Evolutionary conservation across 2,888 invertebrate genomes (phyloP), one percentile per base, ranked within the genome.

Genomic region (Lepetodrilus schrolli): DNA sequence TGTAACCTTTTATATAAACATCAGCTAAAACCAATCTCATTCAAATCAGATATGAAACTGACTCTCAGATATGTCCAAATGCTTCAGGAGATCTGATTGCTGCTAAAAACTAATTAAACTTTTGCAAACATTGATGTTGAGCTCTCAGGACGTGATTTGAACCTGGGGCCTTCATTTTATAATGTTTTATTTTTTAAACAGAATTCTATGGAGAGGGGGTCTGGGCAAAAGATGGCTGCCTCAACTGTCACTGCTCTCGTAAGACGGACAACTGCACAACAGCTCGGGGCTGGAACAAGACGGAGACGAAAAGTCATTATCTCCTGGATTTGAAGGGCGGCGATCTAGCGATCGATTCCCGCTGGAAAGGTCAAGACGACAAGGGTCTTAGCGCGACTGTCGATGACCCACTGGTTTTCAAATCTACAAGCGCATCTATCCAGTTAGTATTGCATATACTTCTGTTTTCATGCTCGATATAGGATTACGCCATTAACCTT

Each of bases 171-270:
- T 48, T 47, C 17, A 1, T 48, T 4, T 48, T 1, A 48, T 48
- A 5, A n/a, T 30, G 38, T 1, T 49, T 26, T 72, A 26, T 47
- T 36, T 49, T 69, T 4, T 4, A 13, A 30, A 1, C 69, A 79
- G 86, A 82, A 7, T 84, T 71, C 65, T 86, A 73, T 74, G 86
- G 83, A 0, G 75, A 84, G 10, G 84, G 84, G 3, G 65, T 72
- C 17, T 85, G 84, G 83, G 68, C 73, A 7, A 21, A 66, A 0
- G 80, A 80, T 1, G 85, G 84, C 20, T 86, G 86, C 65, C 69
- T 85, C 20, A 73, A 65, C 8, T 86, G 86, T 66, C 76, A 78
- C 72, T 86, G 86, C 68, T 84, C 81, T 50, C 83, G 82, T 17
- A 80, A 83, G 65, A 74, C 83, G 38, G 69, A 49, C 34, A 78